A percentile compares a stretch with the other conserved stretches of the same genome.
phyloP scores from a whole-genome alignment of 1,140 invertebrate genomes.

The Magallana ariakensis region DNA sequence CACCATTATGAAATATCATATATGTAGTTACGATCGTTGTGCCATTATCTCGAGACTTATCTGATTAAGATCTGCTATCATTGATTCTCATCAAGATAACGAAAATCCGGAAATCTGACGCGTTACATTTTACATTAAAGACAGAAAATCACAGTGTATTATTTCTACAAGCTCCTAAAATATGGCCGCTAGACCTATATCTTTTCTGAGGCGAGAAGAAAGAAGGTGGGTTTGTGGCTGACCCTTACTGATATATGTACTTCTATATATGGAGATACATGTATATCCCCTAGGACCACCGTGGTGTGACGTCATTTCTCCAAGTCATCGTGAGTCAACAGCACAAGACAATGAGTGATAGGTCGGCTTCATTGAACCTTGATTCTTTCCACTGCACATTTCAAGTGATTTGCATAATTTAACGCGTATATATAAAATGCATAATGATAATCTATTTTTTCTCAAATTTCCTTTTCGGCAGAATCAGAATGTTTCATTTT shows the following conservation, averaged over 20 bases:
- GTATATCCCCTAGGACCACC: not conserved
- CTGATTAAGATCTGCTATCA: no score
- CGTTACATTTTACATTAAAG: not conserved
- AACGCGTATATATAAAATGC: no score
- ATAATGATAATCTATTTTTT: no score
- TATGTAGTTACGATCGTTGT: no score
- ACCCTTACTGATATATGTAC: not conserved
- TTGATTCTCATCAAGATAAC: not conserved
- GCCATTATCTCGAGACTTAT: no score
- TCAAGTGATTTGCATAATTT: no score
- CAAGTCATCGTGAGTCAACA: conserved; percentile 6
- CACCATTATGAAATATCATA: no score
- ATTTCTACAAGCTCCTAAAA: not conserved
- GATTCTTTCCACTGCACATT: no score
- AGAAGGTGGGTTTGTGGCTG: not conserved
- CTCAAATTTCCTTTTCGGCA: no score
- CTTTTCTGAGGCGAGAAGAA: not conserved
- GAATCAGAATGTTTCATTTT: no score
- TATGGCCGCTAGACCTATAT: not conserved
- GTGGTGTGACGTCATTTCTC: not conserved
- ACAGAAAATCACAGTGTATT: not conserved
- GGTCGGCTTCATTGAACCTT: not conserved
- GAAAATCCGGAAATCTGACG: not conserved
- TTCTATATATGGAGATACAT: conserved; percentile 24
- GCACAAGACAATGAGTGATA: not conserved